phyloP scores from a whole-genome alignment of 30 jellyfish, hydroid and myxozoan species.

The Aurelia sp. region DNA sequence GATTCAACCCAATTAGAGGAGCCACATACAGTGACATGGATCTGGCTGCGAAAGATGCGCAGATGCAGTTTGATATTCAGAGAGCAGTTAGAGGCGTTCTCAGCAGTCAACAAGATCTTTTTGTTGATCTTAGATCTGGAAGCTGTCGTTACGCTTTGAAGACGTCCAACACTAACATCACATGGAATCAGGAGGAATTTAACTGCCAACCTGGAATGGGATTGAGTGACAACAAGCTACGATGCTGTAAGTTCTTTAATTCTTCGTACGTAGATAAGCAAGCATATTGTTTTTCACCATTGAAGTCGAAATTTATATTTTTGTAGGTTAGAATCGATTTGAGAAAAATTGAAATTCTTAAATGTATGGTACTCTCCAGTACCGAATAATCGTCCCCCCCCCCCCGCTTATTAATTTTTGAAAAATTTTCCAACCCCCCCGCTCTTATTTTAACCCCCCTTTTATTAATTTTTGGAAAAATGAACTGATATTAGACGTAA shows the following conservation, averaged over 20 bases:
- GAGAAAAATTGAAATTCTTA: too few relatives aligned
- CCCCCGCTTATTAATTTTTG: too few relatives aligned
- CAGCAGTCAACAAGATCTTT: background rate
- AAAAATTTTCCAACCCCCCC: too few relatives aligned
- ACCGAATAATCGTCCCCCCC: too few relatives aligned
- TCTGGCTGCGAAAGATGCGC: conserved; percentile 56
- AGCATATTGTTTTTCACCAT: too few relatives aligned
- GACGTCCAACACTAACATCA: conserved; percentile 18
- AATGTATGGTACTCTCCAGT: too few relatives aligned
- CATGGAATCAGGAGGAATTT: conserved; percentile 50
- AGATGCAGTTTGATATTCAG: conserved; percentile 33
- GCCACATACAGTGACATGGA: conserved; percentile 9
- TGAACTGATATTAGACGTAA: too few relatives aligned
- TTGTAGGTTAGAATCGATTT: too few relatives aligned
- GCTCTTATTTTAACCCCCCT: too few relatives aligned
- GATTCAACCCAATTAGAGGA: background rate
- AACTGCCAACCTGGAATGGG: conserved; percentile 89
- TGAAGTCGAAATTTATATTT: too few relatives aligned
- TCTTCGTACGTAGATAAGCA: too few relatives aligned
- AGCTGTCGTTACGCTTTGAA: conserved; percentile 18
- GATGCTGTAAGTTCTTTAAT: conserved; percentile 73
- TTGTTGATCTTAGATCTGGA: conserved; percentile 1
- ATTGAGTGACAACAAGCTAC: conserved; percentile 38
- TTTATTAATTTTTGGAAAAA: too few relatives aligned
- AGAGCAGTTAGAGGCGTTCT: conserved; percentile 33